A percentile compares a stretch with the other conserved stretches of the same genome.
Evolutionary conservation across 2,888 invertebrate genomes (phyloP).

Genomic region (Caradrina clavipalpis): DNA sequence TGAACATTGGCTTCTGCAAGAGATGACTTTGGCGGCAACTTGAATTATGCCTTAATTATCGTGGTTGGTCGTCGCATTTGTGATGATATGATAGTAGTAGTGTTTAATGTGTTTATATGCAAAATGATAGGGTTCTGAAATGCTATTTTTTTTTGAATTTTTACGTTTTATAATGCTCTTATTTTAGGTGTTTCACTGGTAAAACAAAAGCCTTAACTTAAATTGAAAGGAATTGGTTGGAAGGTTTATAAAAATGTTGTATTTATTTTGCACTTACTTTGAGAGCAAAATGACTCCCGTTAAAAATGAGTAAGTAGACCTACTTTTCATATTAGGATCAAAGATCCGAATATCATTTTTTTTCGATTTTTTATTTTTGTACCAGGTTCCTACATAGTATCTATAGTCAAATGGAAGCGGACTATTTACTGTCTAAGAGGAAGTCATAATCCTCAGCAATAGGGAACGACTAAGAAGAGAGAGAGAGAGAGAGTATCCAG

Average conservation of each 20-base stretch:
- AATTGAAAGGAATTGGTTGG: no score
- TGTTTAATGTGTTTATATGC: no score
- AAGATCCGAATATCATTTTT: not conserved
- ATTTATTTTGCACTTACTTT: not conserved
- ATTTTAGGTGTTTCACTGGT: not conserved
- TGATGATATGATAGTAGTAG: not conserved
- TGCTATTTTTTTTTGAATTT: no score
- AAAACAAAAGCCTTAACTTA: not conserved
- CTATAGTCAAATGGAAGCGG: no score
- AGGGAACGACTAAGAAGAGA: no score
- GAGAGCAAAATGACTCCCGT: not conserved
- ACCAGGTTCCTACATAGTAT: no score
- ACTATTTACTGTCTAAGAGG: no score
- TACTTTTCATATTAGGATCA: not conserved
- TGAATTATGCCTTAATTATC: not conserved
- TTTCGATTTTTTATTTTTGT: not conserved
- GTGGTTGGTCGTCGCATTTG: not conserved
- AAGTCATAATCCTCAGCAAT: no score
- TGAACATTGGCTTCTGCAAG: constrained; percentile 2
- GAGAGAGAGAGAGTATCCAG: constrained; percentile 2
- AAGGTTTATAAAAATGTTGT: no score
- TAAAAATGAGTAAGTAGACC: not conserved
- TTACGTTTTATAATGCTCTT: not conserved
- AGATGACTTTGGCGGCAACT: not conserved
- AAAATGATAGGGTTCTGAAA: not conserved